Conservation (phyloP, 2,113 vertebrate species). For the Axis porcinus region DNA sequence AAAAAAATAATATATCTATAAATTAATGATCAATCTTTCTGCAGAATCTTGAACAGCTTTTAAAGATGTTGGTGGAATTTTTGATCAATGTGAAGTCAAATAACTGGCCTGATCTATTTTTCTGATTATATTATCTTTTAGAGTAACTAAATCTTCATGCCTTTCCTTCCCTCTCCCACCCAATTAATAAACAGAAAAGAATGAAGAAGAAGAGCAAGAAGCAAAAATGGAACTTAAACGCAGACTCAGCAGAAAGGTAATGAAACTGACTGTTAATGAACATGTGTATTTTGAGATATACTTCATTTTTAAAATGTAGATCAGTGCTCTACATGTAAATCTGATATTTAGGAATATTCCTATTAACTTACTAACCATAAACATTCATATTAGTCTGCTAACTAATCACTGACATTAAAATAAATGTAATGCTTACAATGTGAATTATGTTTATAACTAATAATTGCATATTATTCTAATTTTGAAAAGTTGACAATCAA, state of each 20-base stretch:
- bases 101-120: neutral
- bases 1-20: neutral
- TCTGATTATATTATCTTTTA: slow-evolving; percentile 29
- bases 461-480: neutral
- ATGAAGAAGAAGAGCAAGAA: slow-evolving; percentile 95
- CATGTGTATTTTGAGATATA: neutral
- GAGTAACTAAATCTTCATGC: slow-evolving; percentile 54
- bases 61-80: neutral
- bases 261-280: slow-evolving; percentile 16
- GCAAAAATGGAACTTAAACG: slow-evolving; percentile 97
- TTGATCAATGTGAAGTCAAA: neutral
- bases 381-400: neutral
- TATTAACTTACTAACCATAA: neutral
- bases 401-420: neutral
- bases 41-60: neutral
- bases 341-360: neutral
- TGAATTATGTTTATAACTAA: neutral
- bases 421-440: neutral
- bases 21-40: neutral
- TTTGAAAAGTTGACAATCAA: neutral
- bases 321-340: neutral
- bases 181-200: slow-evolving; percentile 88
- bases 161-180: neutral
- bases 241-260: slow-evolving; percentile 95
- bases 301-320: neutral